A percentile compares a stretch with the other conserved stretches of the same genome.
These are phyloP conservation scores for Toxonevra muliebris DNA, from an alignment of 2,888 invertebrate species.

Conservation along the genomic window DNA sequence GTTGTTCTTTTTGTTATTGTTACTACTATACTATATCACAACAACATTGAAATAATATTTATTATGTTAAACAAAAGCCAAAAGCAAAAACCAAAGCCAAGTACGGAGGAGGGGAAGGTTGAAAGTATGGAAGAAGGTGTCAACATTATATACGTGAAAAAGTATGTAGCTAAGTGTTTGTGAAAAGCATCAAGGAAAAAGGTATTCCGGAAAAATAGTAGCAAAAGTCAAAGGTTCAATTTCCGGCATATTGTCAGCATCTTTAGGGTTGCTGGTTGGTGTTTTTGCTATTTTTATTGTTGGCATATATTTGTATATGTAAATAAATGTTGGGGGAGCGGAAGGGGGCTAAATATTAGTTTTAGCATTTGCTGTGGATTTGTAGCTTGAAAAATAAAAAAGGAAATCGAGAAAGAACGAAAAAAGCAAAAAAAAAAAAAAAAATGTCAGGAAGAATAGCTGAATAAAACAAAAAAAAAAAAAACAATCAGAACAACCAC, in stretches of 20 bases:
- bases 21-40: not conserved
- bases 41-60: constrained; percentile 28
- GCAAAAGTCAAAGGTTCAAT: constrained; percentile 28
- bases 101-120: constrained; percentile 3
- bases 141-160: constrained; percentile 12
- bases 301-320: not conserved
- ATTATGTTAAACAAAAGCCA: constrained; percentile 33
- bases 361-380: constrained; percentile 4
- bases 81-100: constrained; percentile 9
- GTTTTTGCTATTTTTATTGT: not conserved
- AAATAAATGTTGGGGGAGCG: not conserved
- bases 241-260: constrained; percentile 27
- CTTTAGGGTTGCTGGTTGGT: not conserved
- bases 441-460: not conserved
- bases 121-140: constrained; percentile 1
- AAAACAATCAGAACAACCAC: not conserved
- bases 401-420: not conserved
- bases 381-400: not conserved
- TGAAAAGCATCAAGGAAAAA: constrained; percentile 13
- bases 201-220: constrained; percentile 19
- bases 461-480: not conserved
- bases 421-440: not conserved
- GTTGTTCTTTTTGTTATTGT: constrained; percentile 13
- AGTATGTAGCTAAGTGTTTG: not conserved
- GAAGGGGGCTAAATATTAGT: constrained; percentile 12